A percentile compares a stretch with the other conserved stretches of the same genome.
phyloP scores from a whole-genome alignment of 2,113 vertebrate genomes.

The Enhydra lutris region DNA sequence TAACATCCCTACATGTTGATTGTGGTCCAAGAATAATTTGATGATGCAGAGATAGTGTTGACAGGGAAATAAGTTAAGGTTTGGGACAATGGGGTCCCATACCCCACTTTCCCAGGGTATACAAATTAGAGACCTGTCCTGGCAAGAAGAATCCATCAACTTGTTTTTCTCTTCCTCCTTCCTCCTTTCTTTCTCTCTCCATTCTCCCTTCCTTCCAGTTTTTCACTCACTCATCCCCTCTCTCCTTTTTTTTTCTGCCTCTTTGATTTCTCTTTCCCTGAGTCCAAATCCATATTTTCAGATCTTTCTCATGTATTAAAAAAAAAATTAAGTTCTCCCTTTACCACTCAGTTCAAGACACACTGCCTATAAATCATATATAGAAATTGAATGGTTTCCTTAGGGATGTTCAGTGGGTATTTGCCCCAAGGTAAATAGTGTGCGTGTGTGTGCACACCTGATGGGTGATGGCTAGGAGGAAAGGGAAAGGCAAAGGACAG shows the following conservation, averaged over 20 bases:
- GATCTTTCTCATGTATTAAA: background rate
- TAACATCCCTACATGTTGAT: rapidly evolving
- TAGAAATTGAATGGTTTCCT: slow-evolving; percentile 70
- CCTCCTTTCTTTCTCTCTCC: background rate
- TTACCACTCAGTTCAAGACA: background rate
- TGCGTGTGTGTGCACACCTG: background rate
- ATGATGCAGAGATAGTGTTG: background rate
- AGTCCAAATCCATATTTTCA: background rate
- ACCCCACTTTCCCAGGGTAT: rapidly evolving
- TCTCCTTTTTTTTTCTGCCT: rapidly evolving
- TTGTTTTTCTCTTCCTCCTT: background rate
- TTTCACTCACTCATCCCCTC: background rate
- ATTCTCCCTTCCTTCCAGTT: background rate
- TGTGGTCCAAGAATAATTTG: background rate
- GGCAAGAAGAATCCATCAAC: rapidly evolving
- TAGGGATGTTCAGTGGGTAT: slow-evolving; percentile 53
- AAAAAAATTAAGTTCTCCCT: slow-evolving; percentile 29
- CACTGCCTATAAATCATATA: slow-evolving; percentile 64
- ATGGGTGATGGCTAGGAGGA: background rate
- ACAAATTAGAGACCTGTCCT: background rate
- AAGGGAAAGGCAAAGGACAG: background rate
- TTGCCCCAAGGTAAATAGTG: slow-evolving; percentile 39
- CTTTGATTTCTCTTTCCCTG: background rate
- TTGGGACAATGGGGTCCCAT: background rate
- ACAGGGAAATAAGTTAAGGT: background rate